Conservation (phyloP, 2,888 invertebrate species). For the Salticus scenicus region DNA sequence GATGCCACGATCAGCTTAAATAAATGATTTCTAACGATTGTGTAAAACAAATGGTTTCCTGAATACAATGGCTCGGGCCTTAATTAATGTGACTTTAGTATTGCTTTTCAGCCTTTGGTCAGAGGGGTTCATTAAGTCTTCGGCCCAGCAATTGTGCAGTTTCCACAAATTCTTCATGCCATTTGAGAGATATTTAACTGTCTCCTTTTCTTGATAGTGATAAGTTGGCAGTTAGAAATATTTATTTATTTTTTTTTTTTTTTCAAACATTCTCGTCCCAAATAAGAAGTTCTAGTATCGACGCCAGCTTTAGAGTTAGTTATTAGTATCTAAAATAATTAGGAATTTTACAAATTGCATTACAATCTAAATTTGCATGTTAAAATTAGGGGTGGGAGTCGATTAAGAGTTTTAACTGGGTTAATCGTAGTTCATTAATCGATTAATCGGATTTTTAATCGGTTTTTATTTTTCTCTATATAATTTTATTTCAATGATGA, state of each 20-base stretch:
- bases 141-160: neutral
- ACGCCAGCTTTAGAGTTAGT: too few species aligned
- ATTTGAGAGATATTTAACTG: neutral
- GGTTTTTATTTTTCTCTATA: too few species aligned
- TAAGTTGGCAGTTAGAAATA: neutral
- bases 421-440: too few species aligned
- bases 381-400: too few species aligned
- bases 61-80: neutral
- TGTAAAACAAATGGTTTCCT: slow-evolving; percentile 9
- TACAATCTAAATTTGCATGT: too few species aligned
- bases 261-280: neutral
- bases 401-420: too few species aligned
- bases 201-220: neutral
- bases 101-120: neutral
- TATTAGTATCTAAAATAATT: too few species aligned
- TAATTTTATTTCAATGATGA: too few species aligned
- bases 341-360: too few species aligned
- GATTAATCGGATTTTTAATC: too few species aligned
- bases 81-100: neutral
- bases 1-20: neutral
- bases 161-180: neutral
- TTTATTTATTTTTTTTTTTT: neutral
- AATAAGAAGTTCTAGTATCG: too few species aligned
- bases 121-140: neutral
- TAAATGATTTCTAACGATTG: slow-evolving; percentile 12